Base-by-base conservation (phyloP, 2,888 invertebrate genomes). In the Argyra leucocephala region DNA sequence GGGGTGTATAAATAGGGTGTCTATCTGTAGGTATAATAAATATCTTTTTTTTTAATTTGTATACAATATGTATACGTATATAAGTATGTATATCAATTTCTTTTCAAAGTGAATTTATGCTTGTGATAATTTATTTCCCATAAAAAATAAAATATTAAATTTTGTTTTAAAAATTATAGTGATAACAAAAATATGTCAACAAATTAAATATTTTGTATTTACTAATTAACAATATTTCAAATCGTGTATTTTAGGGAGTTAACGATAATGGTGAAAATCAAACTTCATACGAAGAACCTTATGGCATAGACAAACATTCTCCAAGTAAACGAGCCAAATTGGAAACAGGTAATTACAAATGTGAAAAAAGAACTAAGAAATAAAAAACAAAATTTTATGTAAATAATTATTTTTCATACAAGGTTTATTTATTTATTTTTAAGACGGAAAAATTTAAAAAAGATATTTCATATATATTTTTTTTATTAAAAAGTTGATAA, bases 341-440 rank as follows among this genome's bases (percentile, higher is more conserved):
- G 57, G 69, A 69, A 67, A 59, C 66, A 69, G 70, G 70, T 70
- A 67, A 68, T 37, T 63, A 63, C 23, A 59, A 23, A 23, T 59
- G 15, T 22, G 1, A 12, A 22, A 22, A 31, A 6, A 2, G 1
- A 31, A 31, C 2, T 31, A 6, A 7, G 12, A 31, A 31, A 31
- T 7, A 31, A 31, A 31, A 31, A 31, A 31, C 31, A 31, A 31
- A 7, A n/a, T 48, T 48, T 48, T 18, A 18, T 48, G 48, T 48
- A 48, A 48, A 48, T 48, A 48, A 48, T 48, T 48, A 48, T 48
- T 48, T 48, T 48, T 48, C 18, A 18, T 3, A 37, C 12, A 48
- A 48, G 48, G 48, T 48, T 48, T 48, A 18, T 48, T 48, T 48
- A 48, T 48, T 7, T 31, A 18, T 48, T 48, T 48, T 48, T 15